A percentile compares a stretch with the other conserved stretches of the same genome.
These are phyloP conservation scores for Cebidichthys violaceus DNA, from an alignment of 2,113 vertebrate genomes.

Conservation along the genomic window DNA sequence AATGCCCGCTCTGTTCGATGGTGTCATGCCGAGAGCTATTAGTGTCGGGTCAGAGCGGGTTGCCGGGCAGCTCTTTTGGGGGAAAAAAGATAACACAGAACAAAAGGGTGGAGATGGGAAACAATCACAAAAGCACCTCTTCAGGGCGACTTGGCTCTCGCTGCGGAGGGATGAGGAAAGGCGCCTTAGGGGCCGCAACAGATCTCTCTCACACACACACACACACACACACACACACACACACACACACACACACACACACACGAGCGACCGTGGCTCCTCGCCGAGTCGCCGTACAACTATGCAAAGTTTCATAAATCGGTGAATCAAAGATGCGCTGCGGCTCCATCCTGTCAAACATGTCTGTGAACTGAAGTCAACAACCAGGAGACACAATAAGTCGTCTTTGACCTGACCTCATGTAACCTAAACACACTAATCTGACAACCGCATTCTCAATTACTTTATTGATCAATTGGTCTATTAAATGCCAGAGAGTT, in stretches of 20 bases:
- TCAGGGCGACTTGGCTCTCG: slow-evolving; percentile 46
- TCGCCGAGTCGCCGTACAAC: slow-evolving; percentile 20
- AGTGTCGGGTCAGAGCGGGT: slow-evolving; percentile 70
- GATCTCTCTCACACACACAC: too few relatives aligned
- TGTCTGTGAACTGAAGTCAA: background rate
- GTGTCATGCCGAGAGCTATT: slow-evolving; percentile 80
- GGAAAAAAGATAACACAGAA: slow-evolving; percentile 75
- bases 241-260: too few relatives aligned
- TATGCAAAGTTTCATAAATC: slow-evolving; percentile 4
- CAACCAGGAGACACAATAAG: background rate
- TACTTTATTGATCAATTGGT: background rate
- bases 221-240: too few relatives aligned
- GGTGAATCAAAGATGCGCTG: background rate
- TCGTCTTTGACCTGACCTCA: background rate
- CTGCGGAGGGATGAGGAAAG: slow-evolving; percentile 36
- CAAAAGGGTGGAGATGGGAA: slow-evolving; percentile 75
- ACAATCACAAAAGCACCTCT: slow-evolving; percentile 73
- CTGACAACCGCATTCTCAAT: accelerated
- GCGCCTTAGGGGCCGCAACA: background rate
- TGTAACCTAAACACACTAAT: background rate
- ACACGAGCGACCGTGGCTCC: too few relatives aligned
- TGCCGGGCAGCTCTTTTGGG: slow-evolving; percentile 52
- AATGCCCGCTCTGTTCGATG: slow-evolving; percentile 81
- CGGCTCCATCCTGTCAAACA: background rate
- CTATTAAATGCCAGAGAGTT: background rate